phyloP scores from a whole-genome alignment of 2,888 invertebrate genomes.

The Enoplolaimus lenunculus region DNA sequence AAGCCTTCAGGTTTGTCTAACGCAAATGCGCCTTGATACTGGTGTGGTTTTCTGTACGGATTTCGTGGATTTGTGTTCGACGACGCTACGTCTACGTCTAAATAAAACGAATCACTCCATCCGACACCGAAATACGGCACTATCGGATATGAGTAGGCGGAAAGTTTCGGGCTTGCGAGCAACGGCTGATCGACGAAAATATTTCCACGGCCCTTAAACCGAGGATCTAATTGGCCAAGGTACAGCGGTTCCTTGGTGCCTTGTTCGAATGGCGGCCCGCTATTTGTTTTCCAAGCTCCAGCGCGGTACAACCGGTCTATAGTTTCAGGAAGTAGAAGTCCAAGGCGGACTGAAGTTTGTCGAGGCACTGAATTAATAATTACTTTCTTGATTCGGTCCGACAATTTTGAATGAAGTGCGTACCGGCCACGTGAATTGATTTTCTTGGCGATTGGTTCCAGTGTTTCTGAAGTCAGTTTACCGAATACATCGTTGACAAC shows the following conservation, averaged over 20 bases:
- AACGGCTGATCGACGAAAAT: neutral
- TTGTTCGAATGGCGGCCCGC: neutral
- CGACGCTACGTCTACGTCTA: neutral
- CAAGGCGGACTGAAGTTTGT: neutral
- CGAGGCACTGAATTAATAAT: neutral
- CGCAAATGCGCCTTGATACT: neutral
- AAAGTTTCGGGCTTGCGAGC: neutral
- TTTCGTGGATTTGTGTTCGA: neutral
- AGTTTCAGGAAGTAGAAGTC: neutral
- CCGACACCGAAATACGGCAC: neutral
- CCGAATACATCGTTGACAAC: neutral
- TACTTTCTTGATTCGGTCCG: neutral
- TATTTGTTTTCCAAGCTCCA: neutral
- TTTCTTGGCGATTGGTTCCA: neutral
- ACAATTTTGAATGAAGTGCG: neutral
- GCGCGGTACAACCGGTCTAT: neutral
- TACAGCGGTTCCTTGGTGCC: neutral
- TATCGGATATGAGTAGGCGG: neutral
- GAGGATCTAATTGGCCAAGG: neutral
- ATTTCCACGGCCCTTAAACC: neutral
- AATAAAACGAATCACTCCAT: neutral
- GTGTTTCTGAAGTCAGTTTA: neutral
- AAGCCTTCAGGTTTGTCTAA: neutral
- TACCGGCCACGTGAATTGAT: neutral
- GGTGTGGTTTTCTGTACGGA: neutral